These are phyloP conservation scores for Oppia nitens DNA, from an alignment of 1,140 invertebrate species.

Conservation along the genomic window DNA sequence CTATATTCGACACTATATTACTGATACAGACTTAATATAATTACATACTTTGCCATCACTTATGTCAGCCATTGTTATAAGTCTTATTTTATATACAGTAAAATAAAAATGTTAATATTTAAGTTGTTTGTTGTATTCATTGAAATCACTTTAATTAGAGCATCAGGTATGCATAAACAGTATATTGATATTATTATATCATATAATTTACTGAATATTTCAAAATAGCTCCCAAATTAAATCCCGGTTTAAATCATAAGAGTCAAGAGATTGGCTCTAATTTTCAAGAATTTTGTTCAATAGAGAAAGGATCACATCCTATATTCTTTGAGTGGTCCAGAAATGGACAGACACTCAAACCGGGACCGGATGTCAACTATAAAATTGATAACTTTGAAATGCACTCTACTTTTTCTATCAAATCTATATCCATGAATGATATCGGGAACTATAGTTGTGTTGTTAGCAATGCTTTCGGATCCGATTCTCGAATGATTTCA, in stretches of 20 bases:
- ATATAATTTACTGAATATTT: too few relatives aligned
- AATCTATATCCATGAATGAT: neutral
- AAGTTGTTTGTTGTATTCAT: too few relatives aligned
- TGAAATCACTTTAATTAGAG: too few relatives aligned
- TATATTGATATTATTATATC: too few relatives aligned
- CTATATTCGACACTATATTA: too few relatives aligned
- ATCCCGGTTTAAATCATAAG: neutral
- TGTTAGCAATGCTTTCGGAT: neutral
- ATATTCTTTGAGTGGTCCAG: slow-evolving; percentile 12
- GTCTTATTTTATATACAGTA: too few relatives aligned
- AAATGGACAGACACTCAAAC: neutral
- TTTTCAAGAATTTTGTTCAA: slow-evolving; percentile 6
- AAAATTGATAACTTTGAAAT: slow-evolving; percentile 10
- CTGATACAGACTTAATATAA: too few relatives aligned
- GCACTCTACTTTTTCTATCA: neutral
- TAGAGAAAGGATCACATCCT: neutral
- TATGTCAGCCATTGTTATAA: too few relatives aligned
- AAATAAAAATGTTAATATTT: too few relatives aligned
- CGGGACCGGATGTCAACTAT: neutral
- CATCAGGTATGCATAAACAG: too few relatives aligned
- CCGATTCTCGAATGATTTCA: neutral
- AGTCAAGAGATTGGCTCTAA: slow-evolving; percentile 4
- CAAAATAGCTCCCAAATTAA: slow-evolving; percentile 10
- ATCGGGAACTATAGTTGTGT: slow-evolving; percentile 9
- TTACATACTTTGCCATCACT: too few relatives aligned